Base-by-base conservation (phyloP, 2,113 vertebrate genomes). In the Proterorhinus semilunaris region DNA sequence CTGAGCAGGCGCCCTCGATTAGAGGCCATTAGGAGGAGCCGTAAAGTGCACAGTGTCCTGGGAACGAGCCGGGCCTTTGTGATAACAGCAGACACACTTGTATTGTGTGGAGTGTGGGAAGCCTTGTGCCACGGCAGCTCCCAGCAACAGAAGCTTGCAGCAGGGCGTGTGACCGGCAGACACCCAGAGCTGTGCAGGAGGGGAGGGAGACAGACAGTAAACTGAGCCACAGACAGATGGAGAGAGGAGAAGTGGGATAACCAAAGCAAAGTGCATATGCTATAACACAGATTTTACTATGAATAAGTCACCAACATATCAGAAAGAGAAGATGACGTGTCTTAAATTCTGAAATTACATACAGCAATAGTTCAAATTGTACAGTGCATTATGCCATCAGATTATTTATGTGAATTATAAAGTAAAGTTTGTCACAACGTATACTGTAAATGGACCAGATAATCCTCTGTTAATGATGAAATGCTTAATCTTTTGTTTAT, bases 41-140 rank as follows among this genome's bases (percentile, higher is more conserved):
- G 36, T 59, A 8, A 47, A 79, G 21, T 69, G 79, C 76, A 69
- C 72, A 65, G 77, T 54, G 15, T 49, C 59, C 76, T 91, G 58
- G 58, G 58, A 61, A 61, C 58, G 13, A n/a, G 13, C 36, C 58
- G 36, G 10, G 58, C 7, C 58, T 61, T 61, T 61, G 81, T 83
- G 71, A 11, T 3, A 36, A 36, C 71, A 71, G 71, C 82, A 83
- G 87, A 90, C 90, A 90, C 90, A 88, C 89, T 88, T 89, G 87
- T 53, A 80, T 91, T 91, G 88, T 91, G 72, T 27, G 46, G 52
- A 91, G 89, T 92, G 91, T 92, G 91, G 91, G 91, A 92, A 92
- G 88, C 84, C 84, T 73, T 91, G 90, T 88, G 90, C 86, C 83
- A 7, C 79, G 6, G 68, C 61, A 86, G 79, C 89, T 89, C 90